Evolutionary conservation across 2,888 invertebrate genomes (phyloP).

Genomic region (Yponomeuta malinellus): DNA sequence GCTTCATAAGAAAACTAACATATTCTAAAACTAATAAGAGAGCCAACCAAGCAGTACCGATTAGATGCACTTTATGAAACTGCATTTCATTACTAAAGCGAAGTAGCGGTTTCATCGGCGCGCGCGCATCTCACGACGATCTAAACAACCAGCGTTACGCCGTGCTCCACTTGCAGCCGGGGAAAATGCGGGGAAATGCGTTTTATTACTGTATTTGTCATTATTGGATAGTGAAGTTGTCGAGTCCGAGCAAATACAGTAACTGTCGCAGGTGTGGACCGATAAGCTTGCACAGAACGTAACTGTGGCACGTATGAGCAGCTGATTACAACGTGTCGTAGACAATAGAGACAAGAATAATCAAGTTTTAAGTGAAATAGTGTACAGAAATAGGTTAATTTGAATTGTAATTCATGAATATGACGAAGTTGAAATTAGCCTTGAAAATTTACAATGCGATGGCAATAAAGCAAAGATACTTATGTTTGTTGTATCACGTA

Average conservation of each 20-base stretch:
- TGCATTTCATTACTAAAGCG: background rate
- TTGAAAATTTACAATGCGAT: background rate
- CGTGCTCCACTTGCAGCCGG: slow-evolving; percentile 12
- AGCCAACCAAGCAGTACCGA: background rate
- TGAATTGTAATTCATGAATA: too few species aligned
- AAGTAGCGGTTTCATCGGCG: slow-evolving; percentile 8
- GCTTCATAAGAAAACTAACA: background rate
- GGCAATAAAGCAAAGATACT: background rate
- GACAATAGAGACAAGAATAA: too few species aligned
- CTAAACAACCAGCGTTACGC: slow-evolving; percentile 6
- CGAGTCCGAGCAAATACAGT: background rate
- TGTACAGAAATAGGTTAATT: too few species aligned
- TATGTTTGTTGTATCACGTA: background rate
- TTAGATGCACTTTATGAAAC: background rate
- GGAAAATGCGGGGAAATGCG: slow-evolving; percentile 11
- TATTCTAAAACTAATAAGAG: background rate
- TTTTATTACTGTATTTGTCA: background rate
- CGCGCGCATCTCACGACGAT: slow-evolving; percentile 9
- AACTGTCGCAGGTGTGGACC: background rate
- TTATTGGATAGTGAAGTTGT: slow-evolving; percentile 5
- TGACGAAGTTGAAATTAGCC: too few species aligned
- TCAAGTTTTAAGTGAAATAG: too few species aligned
- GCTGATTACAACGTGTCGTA: too few species aligned
- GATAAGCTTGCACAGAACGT: too few species aligned
- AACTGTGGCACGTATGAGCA: too few species aligned